These are phyloP conservation scores for Zoanthus sansibaricus DNA, from an alignment of 92 coral and sea anemone species.

Conservation along the genomic window DNA sequence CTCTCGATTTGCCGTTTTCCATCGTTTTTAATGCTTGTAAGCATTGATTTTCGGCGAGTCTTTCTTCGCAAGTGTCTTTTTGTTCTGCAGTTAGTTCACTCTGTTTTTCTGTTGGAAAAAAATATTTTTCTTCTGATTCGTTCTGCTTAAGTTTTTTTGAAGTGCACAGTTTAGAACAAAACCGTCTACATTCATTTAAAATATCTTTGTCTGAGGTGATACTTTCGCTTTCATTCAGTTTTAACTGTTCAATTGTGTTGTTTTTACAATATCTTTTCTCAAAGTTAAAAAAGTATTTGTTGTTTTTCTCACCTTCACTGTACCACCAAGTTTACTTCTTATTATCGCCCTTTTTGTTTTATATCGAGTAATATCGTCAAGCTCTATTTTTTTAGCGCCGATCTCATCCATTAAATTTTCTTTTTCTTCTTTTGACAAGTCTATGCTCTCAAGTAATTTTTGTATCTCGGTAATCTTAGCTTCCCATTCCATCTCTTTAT, in stretches of 20 bases:
- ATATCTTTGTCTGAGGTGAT: constrained; percentile 20
- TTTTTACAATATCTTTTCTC: constrained; percentile 15
- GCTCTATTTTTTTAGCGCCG: not conserved
- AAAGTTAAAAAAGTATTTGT: constrained; percentile 12
- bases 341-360: constrained; percentile 29
- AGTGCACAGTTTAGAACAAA: not conserved
- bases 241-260: not conserved
- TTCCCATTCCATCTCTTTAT: constrained; percentile 9
- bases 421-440: too few relatives aligned
- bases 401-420: not conserved
- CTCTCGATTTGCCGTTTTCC: not conserved
- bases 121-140: not conserved
- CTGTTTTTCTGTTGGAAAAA: not conserved
- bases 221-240: not conserved
- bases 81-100: constrained; percentile 5
- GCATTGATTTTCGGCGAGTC: not conserved
- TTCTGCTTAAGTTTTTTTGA: not conserved
- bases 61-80: not conserved
- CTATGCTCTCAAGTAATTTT: not conserved
- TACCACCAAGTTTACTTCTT: constrained; percentile 47
- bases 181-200: not conserved
- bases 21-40: not conserved
- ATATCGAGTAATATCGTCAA: not conserved
- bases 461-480: not conserved
- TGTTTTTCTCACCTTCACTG: constrained; percentile 51